These are phyloP conservation scores for Dasypogon diadema DNA, from an alignment of 2,888 invertebrate species.

Conservation along the genomic window DNA sequence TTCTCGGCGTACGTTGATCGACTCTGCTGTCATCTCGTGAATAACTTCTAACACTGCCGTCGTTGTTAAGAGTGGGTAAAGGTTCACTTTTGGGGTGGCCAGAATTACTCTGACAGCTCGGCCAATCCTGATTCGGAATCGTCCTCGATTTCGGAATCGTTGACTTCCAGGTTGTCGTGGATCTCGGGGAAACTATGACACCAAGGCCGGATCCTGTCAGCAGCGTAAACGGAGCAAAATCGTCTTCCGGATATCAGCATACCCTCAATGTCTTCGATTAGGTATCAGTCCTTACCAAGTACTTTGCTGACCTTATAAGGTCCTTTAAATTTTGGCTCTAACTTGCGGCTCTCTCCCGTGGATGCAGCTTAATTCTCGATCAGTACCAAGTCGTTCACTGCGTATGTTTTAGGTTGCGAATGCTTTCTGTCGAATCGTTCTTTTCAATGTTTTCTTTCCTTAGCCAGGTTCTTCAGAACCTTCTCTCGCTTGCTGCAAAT, in stretches of 20 bases:
- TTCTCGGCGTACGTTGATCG: too few relatives aligned
- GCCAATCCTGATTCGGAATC: conserved; percentile 7
- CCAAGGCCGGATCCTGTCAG: conserved; percentile 27
- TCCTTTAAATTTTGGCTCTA: conserved; percentile 57
- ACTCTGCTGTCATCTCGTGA: too few relatives aligned
- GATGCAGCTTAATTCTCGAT: conserved; percentile 12
- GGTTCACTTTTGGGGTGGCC: too few relatives aligned
- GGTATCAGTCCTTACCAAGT: conserved; percentile 58
- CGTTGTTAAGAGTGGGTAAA: too few relatives aligned
- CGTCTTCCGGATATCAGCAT: conserved; percentile 54
- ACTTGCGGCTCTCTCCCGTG: conserved; percentile 26
- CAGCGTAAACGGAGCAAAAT: background rate
- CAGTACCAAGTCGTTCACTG: conserved; percentile 1
- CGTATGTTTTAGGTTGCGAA: conserved; percentile 1
- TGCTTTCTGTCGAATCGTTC: conserved; percentile 26
- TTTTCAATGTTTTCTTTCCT: background rate
- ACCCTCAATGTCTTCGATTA: conserved; percentile 57
- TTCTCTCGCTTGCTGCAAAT: background rate
- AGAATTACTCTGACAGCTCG: background rate
- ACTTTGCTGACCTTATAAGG: conserved; percentile 59
- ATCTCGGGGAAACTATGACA: conserved; percentile 18
- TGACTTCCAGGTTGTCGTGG: too few relatives aligned
- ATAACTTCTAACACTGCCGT: too few relatives aligned
- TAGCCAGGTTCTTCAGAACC: background rate
- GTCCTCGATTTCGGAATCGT: conserved; percentile 5